Base-by-base conservation (phyloP, 23 tunicate genomes). In the Styela clava region DNA sequence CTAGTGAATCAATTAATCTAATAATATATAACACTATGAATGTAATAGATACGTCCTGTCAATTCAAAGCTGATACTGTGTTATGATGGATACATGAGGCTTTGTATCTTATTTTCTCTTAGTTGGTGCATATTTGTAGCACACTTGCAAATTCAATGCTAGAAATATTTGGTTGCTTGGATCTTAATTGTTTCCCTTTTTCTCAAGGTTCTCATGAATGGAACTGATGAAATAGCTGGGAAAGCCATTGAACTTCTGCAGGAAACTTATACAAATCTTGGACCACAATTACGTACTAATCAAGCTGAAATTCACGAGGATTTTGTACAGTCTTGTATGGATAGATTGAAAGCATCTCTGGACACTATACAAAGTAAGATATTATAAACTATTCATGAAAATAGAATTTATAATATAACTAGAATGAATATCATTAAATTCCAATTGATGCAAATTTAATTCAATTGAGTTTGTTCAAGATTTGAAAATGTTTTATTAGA, bases 271-370 rank as follows among this genome's bases (percentile, higher is more conserved):
- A 76, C 81, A 23, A 76, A 37, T 52, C 81, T 76, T 20, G 81
- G 81, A 56, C 81, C 81, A 56, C 81, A 37, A 24, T 56, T 76
- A 56, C 81, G 81, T 0, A 56, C 33, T 20, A 76, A 37, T 37
- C 81, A 76, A 56, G 81, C 81, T 20, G 81, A 76, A 23, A 76
- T 76, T 37, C 81, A 76, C 64, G 81, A 76, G 68, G 81, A 76
- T 52, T 76, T 76, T 56, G 36, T 76, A 1, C 81, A 76, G 64
- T 76, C 81, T 12, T 76, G 81, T 56, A 76, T 76, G 81, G 81
- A 76, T 29, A 35, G 81, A 52, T 56, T 76, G 30, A 76, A 76
- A 52, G 81, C 81, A 7, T 76, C 81, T 0, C 81, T 76, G 9
- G 81, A 76, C 2, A 76, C 81, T 0, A 76, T 76, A 22, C 81